phyloP scores from a whole-genome alignment of 2,888 invertebrate species.

The Colostygia pectinataria region DNA sequence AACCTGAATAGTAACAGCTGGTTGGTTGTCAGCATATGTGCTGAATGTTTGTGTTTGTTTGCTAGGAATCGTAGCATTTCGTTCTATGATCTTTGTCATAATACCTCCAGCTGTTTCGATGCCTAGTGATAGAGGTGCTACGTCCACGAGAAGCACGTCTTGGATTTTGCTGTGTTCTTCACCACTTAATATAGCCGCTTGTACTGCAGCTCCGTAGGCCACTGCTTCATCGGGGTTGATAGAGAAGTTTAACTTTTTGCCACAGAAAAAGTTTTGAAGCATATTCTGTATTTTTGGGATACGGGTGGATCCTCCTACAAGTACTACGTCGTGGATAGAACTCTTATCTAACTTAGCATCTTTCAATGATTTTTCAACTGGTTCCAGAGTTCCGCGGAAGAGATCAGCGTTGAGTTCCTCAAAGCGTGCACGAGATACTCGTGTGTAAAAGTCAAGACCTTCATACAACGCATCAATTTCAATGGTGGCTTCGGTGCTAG shows the following conservation, averaged over 20 bases:
- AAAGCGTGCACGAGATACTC: slow-evolving; percentile 88
- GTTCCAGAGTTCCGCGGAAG: slow-evolving; percentile 88
- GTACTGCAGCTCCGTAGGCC: slow-evolving; percentile 89
- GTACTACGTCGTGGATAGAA: slow-evolving; percentile 89
- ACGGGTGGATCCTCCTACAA: slow-evolving; percentile 91
- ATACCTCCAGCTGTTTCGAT: slow-evolving; percentile 92
- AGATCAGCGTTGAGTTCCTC: slow-evolving; percentile 89
- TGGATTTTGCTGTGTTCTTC: slow-evolving; percentile 90
- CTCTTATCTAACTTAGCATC: slow-evolving; percentile 91
- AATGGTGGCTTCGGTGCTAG: slow-evolving; percentile 88
- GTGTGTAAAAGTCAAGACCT: slow-evolving; percentile 87
- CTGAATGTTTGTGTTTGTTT: slow-evolving; percentile 89
- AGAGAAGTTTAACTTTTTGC: slow-evolving; percentile 87
- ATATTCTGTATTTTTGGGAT: slow-evolving; percentile 91
- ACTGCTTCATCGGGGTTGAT: slow-evolving; percentile 93
- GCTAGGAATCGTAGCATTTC: slow-evolving; percentile 88
- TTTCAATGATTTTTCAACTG: slow-evolving; percentile 89
- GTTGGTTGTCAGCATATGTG: slow-evolving; percentile 91
- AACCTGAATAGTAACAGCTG: slow-evolving; percentile 88
- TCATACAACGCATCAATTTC: slow-evolving; percentile 90
- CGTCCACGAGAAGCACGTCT: slow-evolving; percentile 84
- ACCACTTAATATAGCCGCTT: slow-evolving; percentile 88
- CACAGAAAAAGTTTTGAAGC: slow-evolving; percentile 89
- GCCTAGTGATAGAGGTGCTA: slow-evolving; percentile 86
- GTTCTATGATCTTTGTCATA: slow-evolving; percentile 89